A percentile compares a stretch with the other conserved stretches of the same genome.
phyloP scores from a whole-genome alignment of 2,113 vertebrate genomes.

The Phyllostomus discolor region DNA sequence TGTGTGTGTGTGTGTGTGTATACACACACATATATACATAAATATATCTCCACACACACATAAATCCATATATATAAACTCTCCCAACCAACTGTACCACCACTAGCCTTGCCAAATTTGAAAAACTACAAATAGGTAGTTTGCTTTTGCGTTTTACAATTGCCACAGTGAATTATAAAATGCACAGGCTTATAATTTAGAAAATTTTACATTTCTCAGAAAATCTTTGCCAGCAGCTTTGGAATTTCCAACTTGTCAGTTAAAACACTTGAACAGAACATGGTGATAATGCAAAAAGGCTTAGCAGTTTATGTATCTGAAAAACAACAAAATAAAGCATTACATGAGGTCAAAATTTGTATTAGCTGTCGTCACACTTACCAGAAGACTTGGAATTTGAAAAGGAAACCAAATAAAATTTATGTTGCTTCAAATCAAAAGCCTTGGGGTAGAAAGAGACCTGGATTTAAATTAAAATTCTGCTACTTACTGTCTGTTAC shows the following conservation, averaged over 20 bases:
- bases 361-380: slow-evolving; percentile 14
- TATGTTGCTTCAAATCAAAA: not conserved
- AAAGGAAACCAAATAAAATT: slow-evolving; percentile 40
- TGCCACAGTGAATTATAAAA: slow-evolving; percentile 19
- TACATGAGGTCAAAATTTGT: not conserved
- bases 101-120: slow-evolving; percentile 5
- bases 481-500: not conserved
- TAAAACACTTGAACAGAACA: slow-evolving; percentile 17
- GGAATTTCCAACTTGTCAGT: not conserved
- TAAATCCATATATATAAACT: not conserved
- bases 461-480: not conserved
- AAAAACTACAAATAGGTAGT: slow-evolving; percentile 13
- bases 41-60: not conserved
- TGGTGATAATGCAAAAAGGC: slow-evolving; percentile 11
- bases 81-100: not conserved
- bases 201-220: slow-evolving; percentile 46
- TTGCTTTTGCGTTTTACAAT: slow-evolving; percentile 15
- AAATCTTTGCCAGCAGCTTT: slow-evolving; percentile 24
- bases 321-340: slow-evolving; percentile 20
- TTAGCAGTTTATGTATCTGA: not conserved
- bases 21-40: not conserved
- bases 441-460: not conserved
- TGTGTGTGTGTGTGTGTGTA: not conserved
- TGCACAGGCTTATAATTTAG: slow-evolving; percentile 13
- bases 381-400: slow-evolving; percentile 13